Evolutionary conservation across 2,797 vertebrate species (phyloP).

Genomic region (Masticophis lateralis): DNA sequence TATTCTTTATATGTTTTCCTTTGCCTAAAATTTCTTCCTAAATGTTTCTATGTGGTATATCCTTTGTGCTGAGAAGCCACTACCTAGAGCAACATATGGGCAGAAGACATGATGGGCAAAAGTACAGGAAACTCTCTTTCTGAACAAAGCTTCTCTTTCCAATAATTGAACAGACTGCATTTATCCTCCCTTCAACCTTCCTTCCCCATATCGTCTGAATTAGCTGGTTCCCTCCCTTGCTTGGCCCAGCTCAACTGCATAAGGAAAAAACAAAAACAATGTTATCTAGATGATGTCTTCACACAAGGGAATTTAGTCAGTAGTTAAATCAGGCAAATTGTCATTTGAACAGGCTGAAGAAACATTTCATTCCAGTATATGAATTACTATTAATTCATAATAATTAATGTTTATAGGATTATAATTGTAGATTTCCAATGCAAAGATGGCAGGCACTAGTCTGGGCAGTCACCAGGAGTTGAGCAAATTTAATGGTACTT

Average conservation of each 20-base stretch:
- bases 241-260: not conserved
- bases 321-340: not conserved
- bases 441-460: not conserved
- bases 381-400: not conserved
- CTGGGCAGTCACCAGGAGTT: not conserved
- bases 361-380: not conserved
- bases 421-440: not conserved
- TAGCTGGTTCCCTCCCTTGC: not conserved
- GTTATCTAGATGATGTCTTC: not conserved
- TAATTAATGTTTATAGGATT: not conserved
- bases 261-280: not conserved
- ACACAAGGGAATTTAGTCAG: not conserved
- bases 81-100: not conserved
- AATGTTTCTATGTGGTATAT: not conserved
- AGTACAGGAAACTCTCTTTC: not conserved
- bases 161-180: not conserved
- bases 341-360: not conserved
- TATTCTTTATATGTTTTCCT: not conserved
- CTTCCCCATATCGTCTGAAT: not conserved
- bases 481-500: not conserved
- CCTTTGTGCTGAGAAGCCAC: not conserved
- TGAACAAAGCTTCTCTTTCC: not conserved
- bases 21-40: not conserved
- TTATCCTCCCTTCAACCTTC: not conserved
- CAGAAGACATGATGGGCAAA: not conserved